Evolutionary conservation across 2,797 vertebrate species (phyloP).

Genomic region (Esox masquinongy): DNA sequence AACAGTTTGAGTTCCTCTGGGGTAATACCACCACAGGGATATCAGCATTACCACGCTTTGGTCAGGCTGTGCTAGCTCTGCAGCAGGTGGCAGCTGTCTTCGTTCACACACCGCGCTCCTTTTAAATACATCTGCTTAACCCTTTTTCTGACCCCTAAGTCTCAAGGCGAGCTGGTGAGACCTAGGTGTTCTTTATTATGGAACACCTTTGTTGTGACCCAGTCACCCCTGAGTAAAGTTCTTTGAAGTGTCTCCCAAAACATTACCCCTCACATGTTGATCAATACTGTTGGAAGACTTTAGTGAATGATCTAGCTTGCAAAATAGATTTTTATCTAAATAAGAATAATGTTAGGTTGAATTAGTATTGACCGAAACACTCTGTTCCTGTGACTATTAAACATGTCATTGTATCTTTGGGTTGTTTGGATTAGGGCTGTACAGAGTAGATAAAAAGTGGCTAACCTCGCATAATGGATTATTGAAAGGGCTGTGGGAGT

Average conservation of each 20-base stretch:
- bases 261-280: not conserved
- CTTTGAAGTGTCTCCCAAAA: not conserved
- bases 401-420: no score
- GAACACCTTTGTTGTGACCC: not conserved
- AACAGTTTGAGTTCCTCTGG: not conserved
- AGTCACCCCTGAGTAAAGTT: not conserved
- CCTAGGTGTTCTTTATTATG: not conserved
- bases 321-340: not conserved
- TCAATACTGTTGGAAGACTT: not conserved
- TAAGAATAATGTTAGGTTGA: not conserved
- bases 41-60: not conserved
- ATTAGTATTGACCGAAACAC: not conserved
- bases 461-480: conserved; percentile 33
- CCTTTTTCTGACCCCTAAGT: not conserved
- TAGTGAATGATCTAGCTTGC: not conserved
- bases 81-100: not conserved
- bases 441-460: conserved; percentile 31
- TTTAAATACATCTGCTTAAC: not conserved
- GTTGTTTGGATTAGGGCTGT: not conserved
- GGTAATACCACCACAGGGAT: not conserved
- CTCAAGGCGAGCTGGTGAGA: not conserved
- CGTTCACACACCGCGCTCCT: not conserved
- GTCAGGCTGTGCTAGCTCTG: not conserved
- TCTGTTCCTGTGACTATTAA: not conserved
- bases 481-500: not conserved